Percentiles rank a stretch among this genome's conserved stretches.
These are phyloP conservation scores for Eledona agricola DNA, from an alignment of 2,888 invertebrate species.

Conservation along the genomic window DNA sequence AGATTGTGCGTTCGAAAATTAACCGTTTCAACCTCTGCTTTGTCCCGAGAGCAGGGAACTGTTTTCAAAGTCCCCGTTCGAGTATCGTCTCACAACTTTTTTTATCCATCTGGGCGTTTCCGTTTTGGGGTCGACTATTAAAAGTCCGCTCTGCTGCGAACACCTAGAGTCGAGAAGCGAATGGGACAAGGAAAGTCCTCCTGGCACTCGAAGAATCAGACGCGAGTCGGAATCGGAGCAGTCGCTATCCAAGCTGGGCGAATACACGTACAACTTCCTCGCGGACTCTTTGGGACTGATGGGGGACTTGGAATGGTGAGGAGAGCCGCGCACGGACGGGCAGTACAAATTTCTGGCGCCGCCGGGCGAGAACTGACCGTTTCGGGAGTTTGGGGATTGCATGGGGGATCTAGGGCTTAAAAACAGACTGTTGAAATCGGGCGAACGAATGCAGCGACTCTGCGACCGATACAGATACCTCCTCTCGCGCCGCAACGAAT, in stretches of 20 bases:
- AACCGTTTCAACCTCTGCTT: conserved; percentile 55
- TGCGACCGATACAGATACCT: conserved; percentile 56
- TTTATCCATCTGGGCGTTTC: conserved; percentile 62
- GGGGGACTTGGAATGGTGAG: conserved; percentile 61
- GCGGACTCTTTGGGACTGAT: conserved; percentile 59
- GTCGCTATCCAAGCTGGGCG: conserved; percentile 61
- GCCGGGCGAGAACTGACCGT: conserved; percentile 59
- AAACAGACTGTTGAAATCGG: conserved; percentile 57
- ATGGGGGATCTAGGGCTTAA: conserved; percentile 61
- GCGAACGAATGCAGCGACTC: conserved; percentile 55
- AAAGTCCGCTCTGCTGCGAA: conserved; percentile 52
- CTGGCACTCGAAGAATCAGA: conserved; percentile 53
- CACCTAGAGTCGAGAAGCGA: conserved; percentile 32
- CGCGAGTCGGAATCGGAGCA: conserved; percentile 61
- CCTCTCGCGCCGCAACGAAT: conserved; percentile 66
- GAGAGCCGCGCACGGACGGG: conserved; percentile 56
- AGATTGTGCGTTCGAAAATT: not conserved
- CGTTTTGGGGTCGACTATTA: conserved; percentile 59
- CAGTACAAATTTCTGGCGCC: conserved; percentile 57
- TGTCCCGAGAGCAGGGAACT: conserved; percentile 61
- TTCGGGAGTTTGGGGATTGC: conserved; percentile 61
- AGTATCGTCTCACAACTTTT: conserved; percentile 60
- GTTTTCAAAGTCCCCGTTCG: conserved; percentile 62
- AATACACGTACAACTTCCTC: conserved; percentile 61
- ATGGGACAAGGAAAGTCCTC: conserved; percentile 49